Conservation (phyloP, 2,888 invertebrate species). For the Aporophyla nigra region DNA sequence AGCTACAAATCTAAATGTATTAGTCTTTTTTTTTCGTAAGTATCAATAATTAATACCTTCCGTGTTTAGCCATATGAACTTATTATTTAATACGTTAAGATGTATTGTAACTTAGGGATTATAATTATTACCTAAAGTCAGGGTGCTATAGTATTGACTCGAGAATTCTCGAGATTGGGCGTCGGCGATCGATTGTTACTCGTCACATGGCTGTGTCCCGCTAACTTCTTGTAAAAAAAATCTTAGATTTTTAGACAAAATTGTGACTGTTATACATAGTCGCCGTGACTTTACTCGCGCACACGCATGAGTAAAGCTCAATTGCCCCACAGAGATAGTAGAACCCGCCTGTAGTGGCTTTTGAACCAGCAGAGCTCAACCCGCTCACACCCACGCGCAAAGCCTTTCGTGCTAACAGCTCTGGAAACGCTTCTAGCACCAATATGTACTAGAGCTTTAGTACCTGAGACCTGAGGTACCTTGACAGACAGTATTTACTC, state of each 20-base stretch:
- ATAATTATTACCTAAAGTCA: constrained; percentile 71
- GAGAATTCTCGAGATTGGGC: constrained; percentile 39
- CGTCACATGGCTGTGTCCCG: neutral
- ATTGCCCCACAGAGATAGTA: constrained; percentile 12
- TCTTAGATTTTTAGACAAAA: neutral
- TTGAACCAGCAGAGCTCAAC: constrained; percentile 2
- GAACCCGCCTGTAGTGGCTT: neutral
- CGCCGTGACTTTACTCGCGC: neutral
- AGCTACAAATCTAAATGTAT: constrained; percentile 67
- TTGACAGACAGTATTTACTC: constrained; percentile 39
- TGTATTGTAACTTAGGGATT: constrained; percentile 69
- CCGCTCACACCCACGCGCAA: neutral
- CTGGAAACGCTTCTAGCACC: constrained; percentile 68
- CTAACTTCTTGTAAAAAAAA: neutral
- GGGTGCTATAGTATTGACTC: constrained; percentile 82
- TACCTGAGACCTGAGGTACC: constrained; percentile 61
- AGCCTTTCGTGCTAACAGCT: constrained; percentile 17
- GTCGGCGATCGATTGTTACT: constrained; percentile 20
- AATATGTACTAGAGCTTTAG: constrained; percentile 68
- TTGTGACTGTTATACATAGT: neutral
- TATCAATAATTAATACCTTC: constrained; percentile 71
- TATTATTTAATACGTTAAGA: constrained; percentile 69
- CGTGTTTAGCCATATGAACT: constrained; percentile 69
- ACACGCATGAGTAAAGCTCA: constrained; percentile 1
- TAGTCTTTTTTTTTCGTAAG: constrained; percentile 74